Base-by-base conservation (phyloP, 2,797 vertebrate species). In the Sciaenops ocellatus region DNA sequence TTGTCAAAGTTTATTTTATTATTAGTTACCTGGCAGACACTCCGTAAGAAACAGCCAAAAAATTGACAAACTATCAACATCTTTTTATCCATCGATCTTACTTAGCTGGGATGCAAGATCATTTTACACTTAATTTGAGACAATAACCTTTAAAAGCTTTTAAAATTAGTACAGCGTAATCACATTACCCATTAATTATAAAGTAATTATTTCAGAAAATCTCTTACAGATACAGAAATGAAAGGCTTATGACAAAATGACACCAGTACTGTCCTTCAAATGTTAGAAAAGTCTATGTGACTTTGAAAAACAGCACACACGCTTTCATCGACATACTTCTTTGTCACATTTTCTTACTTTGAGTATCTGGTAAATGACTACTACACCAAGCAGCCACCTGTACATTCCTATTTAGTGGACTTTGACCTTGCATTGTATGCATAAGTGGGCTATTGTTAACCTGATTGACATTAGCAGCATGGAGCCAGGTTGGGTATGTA, bases 381-480 rank as follows among this genome's bases (percentile, higher is more conserved):
- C 28, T 28, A 66, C 62, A 65, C 50, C 41, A 41, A 51, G 62
- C 47, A 26, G 48, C 24, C 62, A 85, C 78, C 89, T 91, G 38
- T 73, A 85, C 24, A 56, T 80, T 92, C 86, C 84, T 55, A 22
- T 48, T 62, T 24, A 34, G 57, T 76, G 83, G 86, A 79, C 82
- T 84, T 88, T 85, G 83, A 84, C 90, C 78, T 78, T 74, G 9
- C 7, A 56, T 77, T 80, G 83, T 81, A 85, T 79, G 82, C 73
- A 93, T 94, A 91, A 96, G 87, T 79, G 71, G 84, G 69, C 74
- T 62, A 93, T 96, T 96, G 93, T 96, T 95, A 94, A 91, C 73
- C 86, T 91, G 91, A 90, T 44, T 88, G 93, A 95, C 90, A 80
- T 79, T 87, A 83, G 81, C 87, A 94, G 90, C 91, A 75, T 67